A percentile compares a stretch with the other conserved stretches of the same genome.
phyloP scores from a whole-genome alignment of 1,140 invertebrate genomes.

The Drosophila oshimai region DNA sequence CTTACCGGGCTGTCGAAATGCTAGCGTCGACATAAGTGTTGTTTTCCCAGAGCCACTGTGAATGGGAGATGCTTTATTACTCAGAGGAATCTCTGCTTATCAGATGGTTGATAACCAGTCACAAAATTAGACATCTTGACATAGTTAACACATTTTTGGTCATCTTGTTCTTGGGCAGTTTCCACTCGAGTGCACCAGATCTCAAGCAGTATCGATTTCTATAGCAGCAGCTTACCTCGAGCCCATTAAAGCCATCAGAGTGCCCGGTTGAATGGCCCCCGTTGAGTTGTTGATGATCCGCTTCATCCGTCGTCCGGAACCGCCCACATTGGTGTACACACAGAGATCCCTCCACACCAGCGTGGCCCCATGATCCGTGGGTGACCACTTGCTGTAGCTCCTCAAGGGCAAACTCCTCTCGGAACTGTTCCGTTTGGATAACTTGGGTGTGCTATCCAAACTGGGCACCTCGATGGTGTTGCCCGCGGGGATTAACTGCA shows the following conservation, averaged over 20 bases:
- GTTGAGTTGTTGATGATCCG: conserved; percentile 88
- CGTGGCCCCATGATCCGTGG: conserved; percentile 85
- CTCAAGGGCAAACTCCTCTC: conserved; percentile 75
- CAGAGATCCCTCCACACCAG: conserved; percentile 90
- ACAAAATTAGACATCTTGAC: not conserved
- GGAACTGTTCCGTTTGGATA: conserved; percentile 73
- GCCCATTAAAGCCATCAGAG: conserved; percentile 94
- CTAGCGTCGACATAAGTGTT: conserved; percentile 95
- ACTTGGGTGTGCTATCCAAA: conserved; percentile 55
- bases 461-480: conserved; percentile 48
- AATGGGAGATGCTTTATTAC: conserved; percentile 33
- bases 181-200: conserved; percentile 13
- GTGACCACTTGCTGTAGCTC: conserved; percentile 84
- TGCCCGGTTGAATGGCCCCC: conserved; percentile 91
- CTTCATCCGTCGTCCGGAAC: conserved; percentile 83
- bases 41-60: conserved; percentile 96
- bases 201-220: conserved; percentile 37
- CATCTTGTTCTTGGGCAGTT: conserved; percentile 1
- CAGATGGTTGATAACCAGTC: not conserved
- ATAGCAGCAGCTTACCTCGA: conserved; percentile 87
- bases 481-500: conserved; percentile 29
- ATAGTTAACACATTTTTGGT: conserved; percentile 26
- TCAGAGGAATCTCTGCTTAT: conserved; percentile 7
- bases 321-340: conserved; percentile 85
- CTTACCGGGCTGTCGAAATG: conserved; percentile 88